Base-by-base conservation (phyloP, 92 coral and sea anemone genomes). In the Phenganax stokvisi region DNA sequence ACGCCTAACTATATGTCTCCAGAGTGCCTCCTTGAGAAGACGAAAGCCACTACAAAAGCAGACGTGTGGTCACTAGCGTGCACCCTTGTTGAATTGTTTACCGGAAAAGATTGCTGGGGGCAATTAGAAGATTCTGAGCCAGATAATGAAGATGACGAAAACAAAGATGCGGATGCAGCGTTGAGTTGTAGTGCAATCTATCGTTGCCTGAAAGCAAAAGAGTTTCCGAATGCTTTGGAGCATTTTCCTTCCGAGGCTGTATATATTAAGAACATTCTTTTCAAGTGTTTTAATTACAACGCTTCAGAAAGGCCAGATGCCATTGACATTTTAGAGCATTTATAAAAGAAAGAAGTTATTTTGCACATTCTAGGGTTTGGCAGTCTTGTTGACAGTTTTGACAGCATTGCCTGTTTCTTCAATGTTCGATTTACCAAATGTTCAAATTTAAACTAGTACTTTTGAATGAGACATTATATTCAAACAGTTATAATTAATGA, bases 31-130 rank as follows among this genome's bases (percentile, higher is more conserved):
- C 54, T 81, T 58, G 66, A 16, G 17, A 64, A 80, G 54, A 61
- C 75, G 30, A 79, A 57, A 70, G 84, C 85, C 6, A 77, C 84
- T 10, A 47, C 75, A 11, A 44, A 67, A 30, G 66, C 79, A 29
- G 85, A 87, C 55, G 85, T 87, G 53, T 87, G 87, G 85, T 84
- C 87, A 7, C 80, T 87, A 54, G 90, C 79, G 9, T 87, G 90
- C 74, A 87, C 90, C 0, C 20, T 83, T 0, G 57, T 87, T 44
- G 84, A 87, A 74, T 17, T 77, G 6, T 78, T 76, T 58, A 83
- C 79, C 0, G 81, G 69, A 53, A 65, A 65, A 75, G 87, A 84
- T 63, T 79, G 76, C 60, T 84, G 90, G 87, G 83, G 71, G 25
- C 67, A 61, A 12, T 15, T 61, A 7, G 67, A 61, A 13, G 67